Evolutionary conservation across 2,113 vertebrate genomes (phyloP).

Genomic region (Pomatorhinus ruficollis): DNA sequence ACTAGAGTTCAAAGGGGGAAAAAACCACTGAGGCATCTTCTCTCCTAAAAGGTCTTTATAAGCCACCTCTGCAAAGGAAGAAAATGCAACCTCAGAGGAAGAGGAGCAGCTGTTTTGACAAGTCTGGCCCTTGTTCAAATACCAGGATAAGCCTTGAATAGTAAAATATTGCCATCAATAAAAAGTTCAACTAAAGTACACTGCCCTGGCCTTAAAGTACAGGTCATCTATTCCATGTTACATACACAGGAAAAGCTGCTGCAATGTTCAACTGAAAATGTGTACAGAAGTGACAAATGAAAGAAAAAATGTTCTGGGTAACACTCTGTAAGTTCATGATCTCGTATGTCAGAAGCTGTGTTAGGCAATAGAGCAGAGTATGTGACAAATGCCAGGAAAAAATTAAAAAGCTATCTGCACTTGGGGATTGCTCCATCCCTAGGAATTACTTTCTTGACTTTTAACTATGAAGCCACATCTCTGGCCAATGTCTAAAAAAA

Average conservation of each 20-base stretch:
- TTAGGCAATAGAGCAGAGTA: not conserved
- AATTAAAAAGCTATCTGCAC: not conserved
- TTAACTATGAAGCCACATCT: not conserved
- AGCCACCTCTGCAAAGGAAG: not conserved
- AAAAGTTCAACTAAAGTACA: not conserved
- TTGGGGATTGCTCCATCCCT: not conserved
- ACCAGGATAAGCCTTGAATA: not conserved
- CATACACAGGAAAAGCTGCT: not conserved
- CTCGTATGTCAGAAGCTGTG: not conserved
- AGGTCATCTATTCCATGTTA: not conserved
- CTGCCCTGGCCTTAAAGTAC: not conserved
- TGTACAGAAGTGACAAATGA: not conserved
- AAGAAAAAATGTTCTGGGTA: not conserved
- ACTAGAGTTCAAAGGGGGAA: not conserved
- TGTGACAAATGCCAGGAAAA: not conserved
- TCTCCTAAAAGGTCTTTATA: not conserved
- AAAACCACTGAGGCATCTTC: not conserved
- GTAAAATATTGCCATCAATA: slow-evolving; percentile 3
- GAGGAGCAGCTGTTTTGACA: slow-evolving; percentile 8
- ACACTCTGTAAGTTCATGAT: not conserved
- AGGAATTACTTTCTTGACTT: not conserved
- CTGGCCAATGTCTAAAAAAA: not conserved
- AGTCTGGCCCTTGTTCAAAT: slow-evolving; percentile 33
- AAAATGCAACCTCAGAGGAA: slow-evolving; percentile 1
- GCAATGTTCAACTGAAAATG: not conserved